Evolutionary conservation across 2,113 vertebrate species (phyloP), one percentile per base, ranked within the genome.

Genomic region (Gallinago media): DNA sequence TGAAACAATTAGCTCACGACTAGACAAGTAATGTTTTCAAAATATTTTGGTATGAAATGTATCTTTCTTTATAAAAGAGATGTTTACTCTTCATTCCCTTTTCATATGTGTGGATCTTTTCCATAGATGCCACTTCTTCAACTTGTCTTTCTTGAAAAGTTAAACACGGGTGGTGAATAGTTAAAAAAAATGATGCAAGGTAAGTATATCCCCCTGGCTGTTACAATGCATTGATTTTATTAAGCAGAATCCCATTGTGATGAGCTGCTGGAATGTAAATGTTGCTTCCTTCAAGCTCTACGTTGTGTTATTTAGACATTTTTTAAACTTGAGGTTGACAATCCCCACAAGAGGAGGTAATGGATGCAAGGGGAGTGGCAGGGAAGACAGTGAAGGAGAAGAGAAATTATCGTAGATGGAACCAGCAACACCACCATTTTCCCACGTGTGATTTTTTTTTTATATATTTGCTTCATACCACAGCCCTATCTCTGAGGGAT

Each of bases 401-500:
- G 31, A 83, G 67, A 92, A 96, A 89, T 92, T 87, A 92, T 54
- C 25, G 55, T 54, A 85, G 73, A 92, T 78, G 93, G 86, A 96
- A 31, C 29, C 50, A 95, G 88, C 36, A 85, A 72, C 61, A 87
- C 72, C 36, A 75, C 34, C 49, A 79, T 85, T 88, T 66, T 6
- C 56, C 34, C 77, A 38, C 1, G 1, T 62, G 88, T 67, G 31
- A 55, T 85, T 95, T 84, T 92, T 85, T 92, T 95, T 95, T 49
- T 82, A 82, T 70, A 68, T 58, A 93, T 93, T 84, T 92, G 85
- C 62, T 72, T 97, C 92, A 82, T 92, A 92, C 73, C 61, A 92
- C 65, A 96, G 54, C 62, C 86, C 58, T 58, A 65, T 96, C 97
- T 97, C 95, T 65, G 47, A 97, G 97, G 97, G 96, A 97, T 97